These are phyloP conservation scores for Drosophila parvula DNA, from an alignment of 1,140 invertebrate species.

Conservation along the genomic window DNA sequence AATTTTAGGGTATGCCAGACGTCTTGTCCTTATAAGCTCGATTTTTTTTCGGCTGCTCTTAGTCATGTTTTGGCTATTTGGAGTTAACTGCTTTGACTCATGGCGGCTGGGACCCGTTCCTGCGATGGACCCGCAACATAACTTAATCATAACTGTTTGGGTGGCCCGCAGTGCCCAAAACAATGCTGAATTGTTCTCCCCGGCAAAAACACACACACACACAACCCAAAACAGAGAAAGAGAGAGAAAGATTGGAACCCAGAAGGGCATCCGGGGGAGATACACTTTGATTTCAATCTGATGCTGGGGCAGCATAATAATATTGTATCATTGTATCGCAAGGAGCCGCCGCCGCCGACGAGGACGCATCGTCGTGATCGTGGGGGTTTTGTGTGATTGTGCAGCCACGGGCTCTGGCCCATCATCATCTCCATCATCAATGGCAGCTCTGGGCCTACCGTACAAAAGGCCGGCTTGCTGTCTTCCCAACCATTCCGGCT, in stretches of 20 bases:
- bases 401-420: slow-evolving; percentile 45
- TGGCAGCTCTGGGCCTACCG: slow-evolving; percentile 77
- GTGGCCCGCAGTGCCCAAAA: slow-evolving; percentile 77
- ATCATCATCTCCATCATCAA: slow-evolving; percentile 79
- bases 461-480: slow-evolving; percentile 44
- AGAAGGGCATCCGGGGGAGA: slow-evolving; percentile 7
- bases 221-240: slow-evolving; percentile 14
- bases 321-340: slow-evolving; percentile 82
- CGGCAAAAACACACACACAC: slow-evolving; percentile 35
- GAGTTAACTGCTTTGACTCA: slow-evolving; percentile 44
- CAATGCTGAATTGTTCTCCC: slow-evolving; percentile 77
- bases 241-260: background rate
- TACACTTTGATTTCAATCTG: slow-evolving; percentile 78
- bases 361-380: slow-evolving; percentile 54
- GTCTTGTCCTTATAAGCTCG: slow-evolving; percentile 1
- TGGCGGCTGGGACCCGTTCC: slow-evolving; percentile 32
- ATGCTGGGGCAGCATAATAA: slow-evolving; percentile 77
- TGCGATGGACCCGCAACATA: slow-evolving; percentile 52
- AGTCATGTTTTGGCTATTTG: slow-evolving; percentile 80
- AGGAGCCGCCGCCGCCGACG: slow-evolving; percentile 67
- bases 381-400: slow-evolving; percentile 46
- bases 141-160: slow-evolving; percentile 83
- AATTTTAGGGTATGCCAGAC: slow-evolving; percentile 8
- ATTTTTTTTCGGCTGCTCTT: slow-evolving; percentile 44
- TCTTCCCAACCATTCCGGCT: slow-evolving; percentile 18